These are phyloP conservation scores for Indicator maculatus DNA, from an alignment of 2,113 vertebrate genomes.

Conservation along the genomic window DNA sequence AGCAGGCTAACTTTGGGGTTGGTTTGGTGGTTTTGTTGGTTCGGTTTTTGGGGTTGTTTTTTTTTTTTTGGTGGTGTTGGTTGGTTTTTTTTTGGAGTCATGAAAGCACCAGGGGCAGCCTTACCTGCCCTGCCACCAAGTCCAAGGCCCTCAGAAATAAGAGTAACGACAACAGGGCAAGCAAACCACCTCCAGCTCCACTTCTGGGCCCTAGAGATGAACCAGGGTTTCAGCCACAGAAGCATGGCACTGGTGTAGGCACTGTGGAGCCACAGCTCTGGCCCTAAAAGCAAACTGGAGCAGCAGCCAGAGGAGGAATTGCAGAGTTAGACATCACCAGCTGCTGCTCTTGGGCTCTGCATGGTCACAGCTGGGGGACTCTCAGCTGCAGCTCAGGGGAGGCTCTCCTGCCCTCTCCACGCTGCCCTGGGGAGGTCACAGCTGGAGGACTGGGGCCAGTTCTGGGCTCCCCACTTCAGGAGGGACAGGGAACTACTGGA, in stretches of 20 bases:
- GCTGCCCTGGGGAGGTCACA: too few species aligned
- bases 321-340: constrained; percentile 21
- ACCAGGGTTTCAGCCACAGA: constrained; percentile 57
- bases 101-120: constrained; percentile 62
- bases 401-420: too few species aligned
- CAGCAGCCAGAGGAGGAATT: constrained; percentile 34
- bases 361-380: not conserved
- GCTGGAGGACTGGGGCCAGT: too few species aligned
- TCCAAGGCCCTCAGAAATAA: constrained; percentile 66
- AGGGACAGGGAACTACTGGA: too few species aligned
- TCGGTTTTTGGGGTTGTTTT: too few species aligned
- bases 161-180: constrained; percentile 62
- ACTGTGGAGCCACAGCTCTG: constrained; percentile 40
- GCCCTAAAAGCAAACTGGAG: constrained; percentile 17
- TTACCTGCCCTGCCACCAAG: constrained; percentile 69
- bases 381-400: too few species aligned
- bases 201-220: constrained; percentile 63
- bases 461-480: too few species aligned
- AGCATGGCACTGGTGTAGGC: constrained; percentile 2
- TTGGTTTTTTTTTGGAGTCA: constrained; percentile 33
- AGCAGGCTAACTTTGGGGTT: too few species aligned
- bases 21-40: too few species aligned
- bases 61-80: not conserved
- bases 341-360: not conserved
- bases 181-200: constrained; percentile 49